Conservation (phyloP, 2,888 invertebrate species). For the Phortica magna region DNA sequence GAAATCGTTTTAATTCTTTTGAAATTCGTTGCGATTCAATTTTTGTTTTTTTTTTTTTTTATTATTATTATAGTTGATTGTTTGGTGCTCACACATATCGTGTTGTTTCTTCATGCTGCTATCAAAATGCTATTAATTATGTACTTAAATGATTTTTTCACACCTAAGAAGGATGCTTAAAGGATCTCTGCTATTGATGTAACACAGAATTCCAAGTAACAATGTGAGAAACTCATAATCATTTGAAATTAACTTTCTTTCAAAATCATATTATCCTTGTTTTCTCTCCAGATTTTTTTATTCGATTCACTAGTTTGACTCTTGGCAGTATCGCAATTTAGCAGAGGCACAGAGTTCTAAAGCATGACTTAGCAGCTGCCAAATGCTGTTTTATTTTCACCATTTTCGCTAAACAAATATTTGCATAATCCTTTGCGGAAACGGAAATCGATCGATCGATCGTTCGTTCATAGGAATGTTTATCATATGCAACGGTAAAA, state of each 20-base stretch:
- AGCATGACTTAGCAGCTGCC: background rate
- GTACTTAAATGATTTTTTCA: constrained; percentile 51
- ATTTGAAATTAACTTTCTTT: too few species aligned
- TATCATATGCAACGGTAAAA: background rate
- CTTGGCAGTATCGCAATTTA: too few species aligned
- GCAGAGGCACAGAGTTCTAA: too few species aligned
- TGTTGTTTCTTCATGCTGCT: constrained; percentile 53
- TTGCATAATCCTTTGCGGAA: constrained; percentile 63
- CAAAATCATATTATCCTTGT: too few species aligned
- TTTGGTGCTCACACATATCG: constrained; percentile 28
- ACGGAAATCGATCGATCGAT: constrained; percentile 52
- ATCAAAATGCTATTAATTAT: constrained; percentile 67
- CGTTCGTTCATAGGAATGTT: background rate
- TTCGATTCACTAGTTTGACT: too few species aligned
- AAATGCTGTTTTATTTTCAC: background rate
- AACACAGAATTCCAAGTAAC: background rate
- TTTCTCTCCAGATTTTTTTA: too few species aligned
- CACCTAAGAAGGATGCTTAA: constrained; percentile 34
- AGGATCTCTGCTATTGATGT: background rate
- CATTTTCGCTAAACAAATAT: constrained; percentile 51
- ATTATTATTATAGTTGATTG: constrained; percentile 21
- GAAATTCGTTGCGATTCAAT: constrained; percentile 40
- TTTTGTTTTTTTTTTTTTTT: constrained; percentile 31
- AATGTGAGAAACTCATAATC: too few species aligned
- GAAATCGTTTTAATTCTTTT: background rate